These are phyloP conservation scores for Stegostoma tigrinum DNA, from an alignment of 2,113 vertebrate genomes.

Conservation along the genomic window DNA sequence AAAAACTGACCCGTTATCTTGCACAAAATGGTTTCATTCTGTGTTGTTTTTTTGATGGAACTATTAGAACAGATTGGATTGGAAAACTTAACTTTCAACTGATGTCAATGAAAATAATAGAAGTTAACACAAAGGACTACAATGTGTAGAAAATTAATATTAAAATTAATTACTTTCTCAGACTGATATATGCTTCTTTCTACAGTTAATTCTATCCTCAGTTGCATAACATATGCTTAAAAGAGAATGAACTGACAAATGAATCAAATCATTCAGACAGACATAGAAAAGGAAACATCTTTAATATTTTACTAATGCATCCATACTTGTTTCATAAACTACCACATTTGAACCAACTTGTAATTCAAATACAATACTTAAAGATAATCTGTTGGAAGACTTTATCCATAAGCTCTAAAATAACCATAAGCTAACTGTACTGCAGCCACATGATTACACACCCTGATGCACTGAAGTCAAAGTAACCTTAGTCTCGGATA, in stretches of 20 bases:
- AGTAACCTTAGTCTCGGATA: conserved; percentile 25
- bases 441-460: neutral
- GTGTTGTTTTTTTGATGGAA: neutral
- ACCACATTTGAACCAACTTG: neutral
- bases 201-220: conserved; percentile 8
- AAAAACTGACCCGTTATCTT: neutral
- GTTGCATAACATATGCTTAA: neutral
- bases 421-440: neutral
- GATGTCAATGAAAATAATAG: neutral
- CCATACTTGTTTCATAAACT: conserved; percentile 32
- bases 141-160: neutral
- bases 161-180: neutral
- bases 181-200: conserved; percentile 1
- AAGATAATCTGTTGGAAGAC: conserved; percentile 12
- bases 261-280: conserved; percentile 1
- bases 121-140: neutral
- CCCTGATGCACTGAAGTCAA: conserved; percentile 32
- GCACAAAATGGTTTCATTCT: no score
- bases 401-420: conserved; percentile 32
- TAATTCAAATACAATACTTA: neutral
- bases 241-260: conserved; percentile 7
- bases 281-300: neutral
- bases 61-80: neutral
- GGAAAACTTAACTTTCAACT: conserved; percentile 21
- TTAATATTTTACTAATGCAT: conserved; percentile 21